A percentile compares a stretch with the other conserved stretches of the same genome.
These are phyloP conservation scores for Drosophila melanica DNA, from an alignment of 1,140 invertebrate genomes.

Conservation along the genomic window DNA sequence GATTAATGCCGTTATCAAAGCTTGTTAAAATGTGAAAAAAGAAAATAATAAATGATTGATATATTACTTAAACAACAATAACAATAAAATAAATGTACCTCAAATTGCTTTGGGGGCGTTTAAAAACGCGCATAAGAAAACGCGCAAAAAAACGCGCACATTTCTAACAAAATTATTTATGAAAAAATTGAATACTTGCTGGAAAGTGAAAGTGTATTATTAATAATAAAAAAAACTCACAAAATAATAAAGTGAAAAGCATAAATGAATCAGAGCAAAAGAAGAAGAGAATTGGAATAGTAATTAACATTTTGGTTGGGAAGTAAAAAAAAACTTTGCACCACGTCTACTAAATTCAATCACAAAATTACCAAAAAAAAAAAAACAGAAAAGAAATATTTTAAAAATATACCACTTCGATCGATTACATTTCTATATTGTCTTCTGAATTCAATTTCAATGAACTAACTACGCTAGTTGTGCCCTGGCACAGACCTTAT, in stretches of 20 bases:
- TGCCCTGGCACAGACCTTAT: constrained; percentile 41
- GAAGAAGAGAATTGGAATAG: not conserved
- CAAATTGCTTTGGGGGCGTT: too few relatives aligned
- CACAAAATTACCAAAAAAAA: constrained; percentile 15
- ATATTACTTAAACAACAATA: too few relatives aligned
- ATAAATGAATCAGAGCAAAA: constrained; percentile 1
- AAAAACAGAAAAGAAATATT: constrained; percentile 1
- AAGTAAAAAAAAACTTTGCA: not conserved
- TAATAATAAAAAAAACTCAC: not conserved
- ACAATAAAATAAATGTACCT: too few relatives aligned
- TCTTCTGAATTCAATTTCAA: constrained; percentile 14
- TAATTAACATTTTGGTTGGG: constrained; percentile 1
- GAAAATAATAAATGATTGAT: not conserved
- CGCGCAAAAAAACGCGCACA: too few relatives aligned
- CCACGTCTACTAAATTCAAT: constrained; percentile 18
- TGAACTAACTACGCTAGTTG: constrained; percentile 14
- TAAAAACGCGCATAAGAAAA: too few relatives aligned
- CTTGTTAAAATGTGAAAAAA: not conserved
- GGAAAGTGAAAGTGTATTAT: too few relatives aligned
- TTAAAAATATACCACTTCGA: constrained; percentile 19
- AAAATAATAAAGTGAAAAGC: constrained; percentile 19
- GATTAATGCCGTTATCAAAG: constrained; percentile 1
- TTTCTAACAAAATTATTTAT: too few relatives aligned
- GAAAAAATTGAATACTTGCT: too few relatives aligned
- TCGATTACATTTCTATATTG: constrained; percentile 39